These are phyloP conservation scores for Clupea harengus DNA, from an alignment of 2,113 vertebrate genomes.

Conservation along the genomic window DNA sequence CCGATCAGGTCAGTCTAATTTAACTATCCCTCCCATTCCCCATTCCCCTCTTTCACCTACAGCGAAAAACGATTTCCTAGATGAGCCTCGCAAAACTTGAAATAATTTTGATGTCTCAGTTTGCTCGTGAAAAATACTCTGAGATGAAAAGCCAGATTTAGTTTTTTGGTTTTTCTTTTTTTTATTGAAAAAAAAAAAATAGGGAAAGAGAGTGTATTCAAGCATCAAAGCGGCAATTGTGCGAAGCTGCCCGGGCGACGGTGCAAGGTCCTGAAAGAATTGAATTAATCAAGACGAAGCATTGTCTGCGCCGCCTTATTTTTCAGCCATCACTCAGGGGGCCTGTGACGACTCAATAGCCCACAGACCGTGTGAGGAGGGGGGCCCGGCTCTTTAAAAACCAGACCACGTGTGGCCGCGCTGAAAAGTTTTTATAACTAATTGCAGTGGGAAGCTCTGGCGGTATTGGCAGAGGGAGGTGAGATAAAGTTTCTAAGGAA, in stretches of 20 bases:
- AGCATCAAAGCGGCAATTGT: constrained; percentile 80
- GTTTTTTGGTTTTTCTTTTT: neutral
- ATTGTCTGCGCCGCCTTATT: constrained; percentile 80
- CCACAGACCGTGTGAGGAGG: constrained; percentile 72
- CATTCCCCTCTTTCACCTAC: neutral
- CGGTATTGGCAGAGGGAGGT: constrained; percentile 52
- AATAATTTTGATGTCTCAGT: neutral
- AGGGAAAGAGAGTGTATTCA: constrained; percentile 57
- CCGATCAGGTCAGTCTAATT: constrained; percentile 75
- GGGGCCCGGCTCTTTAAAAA: constrained; percentile 79
- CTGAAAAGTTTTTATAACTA: constrained; percentile 84
- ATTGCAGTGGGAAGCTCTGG: constrained; percentile 80
- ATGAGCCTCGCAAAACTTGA: neutral
- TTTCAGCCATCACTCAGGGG: constrained; percentile 81
- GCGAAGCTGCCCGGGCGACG: constrained; percentile 80
- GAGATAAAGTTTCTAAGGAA: constrained; percentile 77
- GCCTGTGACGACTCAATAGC: constrained; percentile 83
- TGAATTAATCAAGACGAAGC: constrained; percentile 83
- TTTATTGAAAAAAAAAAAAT: neutral
- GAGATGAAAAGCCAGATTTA: neutral
- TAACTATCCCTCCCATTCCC: constrained; percentile 2
- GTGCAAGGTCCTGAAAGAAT: constrained; percentile 80
- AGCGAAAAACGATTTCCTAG: neutral
- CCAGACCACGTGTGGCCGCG: constrained; percentile 75
- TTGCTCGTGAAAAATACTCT: neutral